Evolutionary conservation across 64 coral and sea anemone genomes (phyloP).

Genomic region (Stichodactyla mertensii): DNA sequence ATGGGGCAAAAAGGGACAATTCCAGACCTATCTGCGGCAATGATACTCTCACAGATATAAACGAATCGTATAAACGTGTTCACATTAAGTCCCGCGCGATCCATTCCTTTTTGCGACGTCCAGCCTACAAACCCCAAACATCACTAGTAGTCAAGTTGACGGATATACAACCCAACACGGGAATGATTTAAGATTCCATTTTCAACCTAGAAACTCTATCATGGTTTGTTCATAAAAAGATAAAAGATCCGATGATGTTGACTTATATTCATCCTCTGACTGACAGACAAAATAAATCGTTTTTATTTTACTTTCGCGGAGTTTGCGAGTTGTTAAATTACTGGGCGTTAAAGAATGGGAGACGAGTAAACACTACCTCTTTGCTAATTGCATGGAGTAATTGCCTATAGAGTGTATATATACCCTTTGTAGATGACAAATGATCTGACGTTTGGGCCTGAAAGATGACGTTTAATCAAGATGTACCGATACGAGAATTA

Average conservation of each 20-base stretch:
- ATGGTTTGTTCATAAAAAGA: not conserved
- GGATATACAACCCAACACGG: not conserved
- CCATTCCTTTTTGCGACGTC: not conserved
- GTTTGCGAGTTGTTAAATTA: not conserved
- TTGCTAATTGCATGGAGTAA: not conserved
- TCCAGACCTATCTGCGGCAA: not conserved
- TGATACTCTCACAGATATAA: not conserved
- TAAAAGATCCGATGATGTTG: not conserved
- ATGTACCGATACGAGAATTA: slow-evolving; percentile 14
- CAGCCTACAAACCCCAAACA: not conserved
- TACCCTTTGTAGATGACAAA: slow-evolving; percentile 10
- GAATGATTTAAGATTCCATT: not conserved
- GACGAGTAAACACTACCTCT: slow-evolving; percentile 1
- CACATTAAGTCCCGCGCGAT: too few relatives aligned
- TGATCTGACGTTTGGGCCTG: not conserved
- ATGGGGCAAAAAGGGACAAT: not conserved
- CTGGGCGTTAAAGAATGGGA: not conserved
- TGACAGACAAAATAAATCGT: not conserved
- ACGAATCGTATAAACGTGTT: too few relatives aligned
- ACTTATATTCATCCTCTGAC: not conserved
- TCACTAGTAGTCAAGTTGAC: not conserved
- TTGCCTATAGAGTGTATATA: slow-evolving; percentile 29
- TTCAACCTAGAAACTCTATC: not conserved
- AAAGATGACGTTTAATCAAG: slow-evolving; percentile 23
- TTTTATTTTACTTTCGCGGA: not conserved